Percentiles rank a stretch among this genome's conserved stretches.
Conservation (phyloP, 1,140 invertebrate species). For the Drosophila mayri region DNA sequence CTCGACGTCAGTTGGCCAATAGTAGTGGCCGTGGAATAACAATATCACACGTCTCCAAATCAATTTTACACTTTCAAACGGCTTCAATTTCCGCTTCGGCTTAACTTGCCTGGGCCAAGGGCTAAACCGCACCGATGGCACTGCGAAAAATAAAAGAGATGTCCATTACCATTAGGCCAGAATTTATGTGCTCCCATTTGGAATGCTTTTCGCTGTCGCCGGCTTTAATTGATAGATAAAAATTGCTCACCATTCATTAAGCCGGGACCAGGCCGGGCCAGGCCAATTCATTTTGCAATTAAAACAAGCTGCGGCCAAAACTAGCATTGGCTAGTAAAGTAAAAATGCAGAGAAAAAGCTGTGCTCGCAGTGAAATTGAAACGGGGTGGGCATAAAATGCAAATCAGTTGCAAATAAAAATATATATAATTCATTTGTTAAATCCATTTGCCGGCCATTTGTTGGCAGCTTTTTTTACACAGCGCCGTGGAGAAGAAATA, state of each 20-base stretch:
- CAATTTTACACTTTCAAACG: conserved; percentile 20
- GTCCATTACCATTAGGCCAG: conserved; percentile 35
- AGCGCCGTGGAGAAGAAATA: conserved; percentile 62
- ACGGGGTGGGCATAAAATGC: conserved; percentile 72
- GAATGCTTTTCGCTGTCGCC: conserved; percentile 59
- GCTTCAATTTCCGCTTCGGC: conserved; percentile 5
- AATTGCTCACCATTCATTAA: conserved; percentile 75
- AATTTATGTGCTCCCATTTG: conserved; percentile 60
- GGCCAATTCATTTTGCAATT: conserved; percentile 79
- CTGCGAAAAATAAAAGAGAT: conserved; percentile 13
- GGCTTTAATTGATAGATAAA: conserved; percentile 81
- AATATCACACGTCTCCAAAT: not conserved
- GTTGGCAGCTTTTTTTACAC: conserved; percentile 54
- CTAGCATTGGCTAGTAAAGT: conserved; percentile 7
- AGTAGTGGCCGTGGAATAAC: not conserved
- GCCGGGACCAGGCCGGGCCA: conserved; percentile 13
- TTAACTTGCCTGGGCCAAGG: not conserved
- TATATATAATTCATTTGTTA: conserved; percentile 78
- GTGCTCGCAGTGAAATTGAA: conserved; percentile 12
- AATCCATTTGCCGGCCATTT: conserved; percentile 79
- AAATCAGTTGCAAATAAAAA: conserved; percentile 65
- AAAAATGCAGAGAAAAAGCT: conserved; percentile 2
- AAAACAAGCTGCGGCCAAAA: conserved; percentile 72
- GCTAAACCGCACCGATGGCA: conserved; percentile 11
- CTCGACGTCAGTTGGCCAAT: not conserved